Conservation (phyloP, 2,113 vertebrate genomes). For the Nerophis ophidion region DNA sequence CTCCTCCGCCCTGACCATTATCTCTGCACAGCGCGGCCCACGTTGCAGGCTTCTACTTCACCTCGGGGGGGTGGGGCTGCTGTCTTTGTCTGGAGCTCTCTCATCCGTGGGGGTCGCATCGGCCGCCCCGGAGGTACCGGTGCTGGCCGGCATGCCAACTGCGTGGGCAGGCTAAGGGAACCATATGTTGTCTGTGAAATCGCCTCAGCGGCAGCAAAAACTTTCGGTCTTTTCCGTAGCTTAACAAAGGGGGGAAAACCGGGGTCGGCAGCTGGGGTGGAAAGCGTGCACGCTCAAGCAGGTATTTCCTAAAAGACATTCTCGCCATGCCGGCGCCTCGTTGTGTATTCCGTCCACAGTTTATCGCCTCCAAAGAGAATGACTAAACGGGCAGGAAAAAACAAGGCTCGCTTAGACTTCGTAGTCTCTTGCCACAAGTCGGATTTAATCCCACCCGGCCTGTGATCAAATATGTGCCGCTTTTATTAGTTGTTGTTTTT, state of each 20-base stretch:
- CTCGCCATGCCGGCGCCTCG: conserved; percentile 1
- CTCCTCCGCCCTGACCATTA: conserved; percentile 18
- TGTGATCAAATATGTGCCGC: conserved; percentile 24
- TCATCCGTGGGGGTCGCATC: conserved; percentile 58
- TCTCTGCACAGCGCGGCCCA: conserved; percentile 23
- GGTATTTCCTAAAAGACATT: conserved; percentile 13
- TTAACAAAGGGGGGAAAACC: conserved; percentile 8
- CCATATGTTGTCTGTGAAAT: conserved; percentile 58
- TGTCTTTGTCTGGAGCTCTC: conserved; percentile 51
- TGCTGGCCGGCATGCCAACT: conserved; percentile 56
- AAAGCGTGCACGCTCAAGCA: conserved; percentile 4
- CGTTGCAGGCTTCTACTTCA: conserved; percentile 21
- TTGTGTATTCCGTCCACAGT: conserved; percentile 21
- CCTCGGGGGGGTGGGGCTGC: conserved; percentile 38
- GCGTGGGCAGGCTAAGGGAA: conserved; percentile 46
- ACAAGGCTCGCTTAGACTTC: conserved; percentile 3
- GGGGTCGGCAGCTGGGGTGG: conserved; percentile 24
- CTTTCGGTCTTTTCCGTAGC: conserved; percentile 16
- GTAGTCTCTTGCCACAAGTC: conserved; percentile 2
- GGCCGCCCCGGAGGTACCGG: conserved; percentile 49
- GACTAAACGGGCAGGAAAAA: conserved; percentile 16
- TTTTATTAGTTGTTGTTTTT: conserved; percentile 35
- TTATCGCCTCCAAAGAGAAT: conserved; percentile 8
- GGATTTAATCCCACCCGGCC: conserved; percentile 9
- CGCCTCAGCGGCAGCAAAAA: conserved; percentile 4